Evolutionary conservation across 2,797 vertebrate species (phyloP).

Genomic region (Rhinophrynus dorsalis): DNA sequence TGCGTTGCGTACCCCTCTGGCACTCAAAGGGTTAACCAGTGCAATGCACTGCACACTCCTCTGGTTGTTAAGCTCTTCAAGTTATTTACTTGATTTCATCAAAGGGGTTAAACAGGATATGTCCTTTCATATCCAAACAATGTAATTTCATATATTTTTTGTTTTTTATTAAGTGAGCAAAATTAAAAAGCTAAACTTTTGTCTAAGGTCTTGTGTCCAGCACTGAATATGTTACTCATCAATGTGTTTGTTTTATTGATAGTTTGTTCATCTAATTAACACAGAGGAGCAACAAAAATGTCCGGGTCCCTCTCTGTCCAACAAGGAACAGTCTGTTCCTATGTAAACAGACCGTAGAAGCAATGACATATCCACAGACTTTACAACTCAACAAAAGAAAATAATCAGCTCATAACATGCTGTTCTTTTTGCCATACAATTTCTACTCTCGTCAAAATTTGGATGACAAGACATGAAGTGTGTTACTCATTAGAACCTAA

Average conservation of each 20-base stretch:
- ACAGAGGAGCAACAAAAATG: neutral
- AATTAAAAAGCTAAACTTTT: too few species aligned
- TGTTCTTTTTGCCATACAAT: conserved; percentile 6
- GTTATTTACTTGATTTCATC: too few species aligned
- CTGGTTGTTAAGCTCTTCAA: too few species aligned
- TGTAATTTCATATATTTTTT: too few species aligned
- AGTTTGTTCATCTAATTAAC: neutral
- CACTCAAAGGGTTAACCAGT: too few species aligned
- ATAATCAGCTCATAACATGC: neutral
- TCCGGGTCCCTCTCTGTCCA: neutral
- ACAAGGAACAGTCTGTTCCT: conserved; percentile 33
- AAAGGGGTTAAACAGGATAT: too few species aligned
- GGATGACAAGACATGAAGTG: conserved; percentile 28
- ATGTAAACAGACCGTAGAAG: conserved; percentile 3
- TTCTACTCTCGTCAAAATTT: neutral
- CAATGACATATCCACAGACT: neutral
- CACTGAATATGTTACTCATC: too few species aligned
- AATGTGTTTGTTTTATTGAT: neutral
- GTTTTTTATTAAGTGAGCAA: too few species aligned
- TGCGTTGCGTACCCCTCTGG: too few species aligned
- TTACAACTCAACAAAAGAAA: neutral
- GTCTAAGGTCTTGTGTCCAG: too few species aligned
- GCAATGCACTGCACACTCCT: too few species aligned
- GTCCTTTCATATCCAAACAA: too few species aligned
- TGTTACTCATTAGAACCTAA: conserved; percentile 17